Conservation (phyloP, 2,113 vertebrate species). For the Vireo altiloquus region DNA sequence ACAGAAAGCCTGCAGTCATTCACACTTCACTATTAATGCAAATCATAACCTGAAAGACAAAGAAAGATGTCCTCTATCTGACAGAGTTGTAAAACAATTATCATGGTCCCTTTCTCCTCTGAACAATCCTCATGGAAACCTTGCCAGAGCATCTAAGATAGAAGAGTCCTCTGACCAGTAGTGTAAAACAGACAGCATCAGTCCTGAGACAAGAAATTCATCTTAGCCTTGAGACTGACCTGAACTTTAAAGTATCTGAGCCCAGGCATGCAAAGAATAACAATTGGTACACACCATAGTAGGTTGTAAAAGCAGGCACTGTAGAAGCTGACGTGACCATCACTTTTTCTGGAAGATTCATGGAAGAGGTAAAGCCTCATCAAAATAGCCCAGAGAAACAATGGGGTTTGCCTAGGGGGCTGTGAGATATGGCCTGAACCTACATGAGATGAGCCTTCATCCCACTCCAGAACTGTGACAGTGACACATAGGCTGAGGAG, state of each 20-base stretch:
- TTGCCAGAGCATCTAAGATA: background rate
- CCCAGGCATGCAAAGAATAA: background rate
- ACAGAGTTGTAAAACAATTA: background rate
- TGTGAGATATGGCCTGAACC: background rate
- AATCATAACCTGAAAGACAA: conserved; percentile 6
- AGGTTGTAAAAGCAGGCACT: background rate
- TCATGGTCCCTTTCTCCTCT: background rate
- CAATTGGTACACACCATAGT: background rate
- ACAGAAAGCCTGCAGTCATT: background rate
- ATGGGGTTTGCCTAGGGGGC: background rate
- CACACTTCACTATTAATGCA: background rate
- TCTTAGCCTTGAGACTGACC: background rate
- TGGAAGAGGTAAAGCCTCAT: background rate
- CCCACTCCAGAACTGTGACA: background rate
- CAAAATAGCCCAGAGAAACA: background rate
- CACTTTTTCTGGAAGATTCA: background rate
- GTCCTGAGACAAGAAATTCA: background rate
- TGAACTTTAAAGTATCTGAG: conserved; percentile 5
- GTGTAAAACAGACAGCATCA: background rate
- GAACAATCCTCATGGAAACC: background rate
- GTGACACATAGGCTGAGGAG: background rate
- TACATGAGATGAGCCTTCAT: background rate
- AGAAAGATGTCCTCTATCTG: background rate
- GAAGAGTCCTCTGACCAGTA: background rate
- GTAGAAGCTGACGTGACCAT: background rate